Evolutionary conservation across 2,888 invertebrate species (phyloP).

Genomic region (Muscina levida): DNA sequence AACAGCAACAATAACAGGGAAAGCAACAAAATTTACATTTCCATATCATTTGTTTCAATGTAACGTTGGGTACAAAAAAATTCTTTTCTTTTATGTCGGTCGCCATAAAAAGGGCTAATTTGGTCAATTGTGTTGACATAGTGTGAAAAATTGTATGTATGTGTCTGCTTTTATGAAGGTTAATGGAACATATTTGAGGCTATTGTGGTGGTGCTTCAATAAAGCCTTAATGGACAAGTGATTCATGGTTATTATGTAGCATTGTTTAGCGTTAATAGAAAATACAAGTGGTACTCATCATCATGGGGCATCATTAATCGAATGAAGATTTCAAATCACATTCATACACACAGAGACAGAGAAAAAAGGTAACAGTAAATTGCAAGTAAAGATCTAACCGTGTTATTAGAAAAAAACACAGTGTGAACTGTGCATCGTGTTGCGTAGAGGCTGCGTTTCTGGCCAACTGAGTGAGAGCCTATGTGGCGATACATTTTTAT

Average conservation of each 20-base stretch:
- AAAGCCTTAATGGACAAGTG: constrained; percentile 21
- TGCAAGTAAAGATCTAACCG: too few relatives aligned
- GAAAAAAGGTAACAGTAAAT: too few relatives aligned
- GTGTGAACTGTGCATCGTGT: too few relatives aligned
- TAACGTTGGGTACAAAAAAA: neutral
- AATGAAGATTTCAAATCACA: too few relatives aligned
- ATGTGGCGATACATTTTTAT: too few relatives aligned
- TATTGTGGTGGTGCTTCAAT: constrained; percentile 10
- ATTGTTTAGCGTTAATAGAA: too few relatives aligned
- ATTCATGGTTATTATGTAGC: neutral
- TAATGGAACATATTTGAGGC: constrained; percentile 13
- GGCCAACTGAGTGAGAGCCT: too few relatives aligned
- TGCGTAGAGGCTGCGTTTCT: too few relatives aligned
- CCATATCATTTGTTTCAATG: constrained; percentile 14
- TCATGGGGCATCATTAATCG: too few relatives aligned
- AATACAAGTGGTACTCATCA: too few relatives aligned
- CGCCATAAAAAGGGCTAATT: constrained; percentile 41
- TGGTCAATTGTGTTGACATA: constrained; percentile 58
- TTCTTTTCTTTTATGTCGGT: neutral
- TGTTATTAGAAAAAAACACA: too few relatives aligned
- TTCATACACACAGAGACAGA: too few relatives aligned
- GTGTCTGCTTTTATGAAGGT: constrained; percentile 31
- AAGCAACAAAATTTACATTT: constrained; percentile 45
- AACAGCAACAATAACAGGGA: constrained; percentile 10
- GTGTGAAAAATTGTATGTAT: constrained; percentile 49